Evolutionary conservation across 2,797 vertebrate species (phyloP), one percentile per base, ranked within the genome.

Genomic region (Anableps anableps): DNA sequence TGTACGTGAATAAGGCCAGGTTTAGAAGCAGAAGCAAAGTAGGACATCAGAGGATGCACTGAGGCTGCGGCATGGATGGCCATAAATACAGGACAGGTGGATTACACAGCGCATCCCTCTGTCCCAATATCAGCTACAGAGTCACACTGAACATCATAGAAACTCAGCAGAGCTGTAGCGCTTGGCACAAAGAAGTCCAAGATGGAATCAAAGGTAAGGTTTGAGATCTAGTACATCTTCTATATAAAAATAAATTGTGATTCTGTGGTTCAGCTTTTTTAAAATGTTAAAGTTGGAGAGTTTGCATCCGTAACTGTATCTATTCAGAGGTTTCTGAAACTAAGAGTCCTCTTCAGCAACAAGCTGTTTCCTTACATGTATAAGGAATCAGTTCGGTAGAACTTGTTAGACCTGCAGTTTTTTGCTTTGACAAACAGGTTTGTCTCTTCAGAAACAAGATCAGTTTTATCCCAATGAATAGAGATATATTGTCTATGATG

Each of bases 71-170:
- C 90, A 80, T 89, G 86, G 91, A 90, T 43, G 78, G 77, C 74
- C 89, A 83, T 95, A 95, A 93, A 94, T 95, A 88, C 89, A 92
- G 86, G 92, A 84, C 88, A 92, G 86, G 87, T 93, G 76, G 75
- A 79, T 76, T 72, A 77, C 55, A 80, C 72, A 79, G 83, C 21
- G 36, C 72, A 81, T 83, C 85, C 81, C 87, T 70, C 83, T 83
- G 84, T 83, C 76, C 75, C 45, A 60, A 5, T 5, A 75, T 62
- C 9, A 75, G 17, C 74, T 10, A 0, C 74, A 64, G 76, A 70
- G 78, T 83, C 80, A 53, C 70, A 14, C 70, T 62, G 73, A 79
- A 31, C 75, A 31, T 45, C 2, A 45, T 29, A 53, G 76, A 83
- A 72, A 76, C 62, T 74, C 79, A 45, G 66, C 75, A 79, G 72